These are phyloP conservation scores for Rhinella marina DNA, from an alignment of 2,797 vertebrate genomes.

Conservation along the genomic window DNA sequence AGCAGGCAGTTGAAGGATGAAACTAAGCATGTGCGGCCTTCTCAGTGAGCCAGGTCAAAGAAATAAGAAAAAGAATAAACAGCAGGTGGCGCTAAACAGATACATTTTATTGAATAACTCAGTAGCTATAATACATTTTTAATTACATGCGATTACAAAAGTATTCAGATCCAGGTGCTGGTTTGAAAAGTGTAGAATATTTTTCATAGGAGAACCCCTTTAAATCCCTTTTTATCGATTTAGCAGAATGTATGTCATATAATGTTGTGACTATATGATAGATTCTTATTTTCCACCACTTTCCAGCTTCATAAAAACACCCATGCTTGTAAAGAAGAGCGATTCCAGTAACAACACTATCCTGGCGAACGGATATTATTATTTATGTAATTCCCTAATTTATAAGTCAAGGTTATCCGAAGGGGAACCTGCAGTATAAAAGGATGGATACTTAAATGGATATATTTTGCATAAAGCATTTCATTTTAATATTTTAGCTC, in stretches of 20 bases:
- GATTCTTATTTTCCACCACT: background rate
- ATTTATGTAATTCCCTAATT: background rate
- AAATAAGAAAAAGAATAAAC: too few species aligned
- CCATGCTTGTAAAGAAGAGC: background rate
- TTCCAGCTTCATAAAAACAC: background rate
- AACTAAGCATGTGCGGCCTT: too few species aligned
- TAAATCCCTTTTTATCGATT: background rate
- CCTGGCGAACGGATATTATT: background rate
- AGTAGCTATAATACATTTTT: too few species aligned
- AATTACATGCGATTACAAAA: too few species aligned
- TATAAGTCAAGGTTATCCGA: constrained; percentile 4
- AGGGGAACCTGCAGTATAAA: background rate
- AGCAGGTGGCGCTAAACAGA: too few species aligned
- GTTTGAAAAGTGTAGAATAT: too few species aligned
- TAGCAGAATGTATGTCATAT: background rate
- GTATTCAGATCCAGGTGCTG: too few species aligned
- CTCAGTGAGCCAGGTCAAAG: too few species aligned
- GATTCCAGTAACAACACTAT: background rate
- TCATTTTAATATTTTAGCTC: background rate
- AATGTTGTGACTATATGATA: background rate
- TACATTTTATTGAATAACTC: too few species aligned
- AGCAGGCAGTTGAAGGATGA: too few species aligned
- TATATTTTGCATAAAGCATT: background rate
- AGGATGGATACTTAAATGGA: background rate
- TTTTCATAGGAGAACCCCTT: too few species aligned